A percentile compares a stretch with the other conserved stretches of the same genome.
Evolutionary conservation across 2,797 vertebrate genomes (phyloP).

Genomic region (Rhinella marina): DNA sequence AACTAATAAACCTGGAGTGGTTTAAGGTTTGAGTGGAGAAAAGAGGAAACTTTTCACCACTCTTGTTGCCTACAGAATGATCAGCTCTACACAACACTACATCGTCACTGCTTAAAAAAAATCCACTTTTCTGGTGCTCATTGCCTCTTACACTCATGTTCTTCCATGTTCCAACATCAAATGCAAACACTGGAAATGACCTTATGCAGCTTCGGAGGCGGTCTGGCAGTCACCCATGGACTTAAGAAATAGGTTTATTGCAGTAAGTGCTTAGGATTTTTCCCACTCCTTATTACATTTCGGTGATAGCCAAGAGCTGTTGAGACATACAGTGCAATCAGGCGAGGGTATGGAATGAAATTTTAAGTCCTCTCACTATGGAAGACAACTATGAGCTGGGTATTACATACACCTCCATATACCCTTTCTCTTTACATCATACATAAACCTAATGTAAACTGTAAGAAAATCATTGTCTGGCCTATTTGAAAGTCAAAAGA

Average conservation of each 20-base stretch:
- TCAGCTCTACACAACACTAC: not conserved
- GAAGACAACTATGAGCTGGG: no score
- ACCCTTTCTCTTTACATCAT: not conserved
- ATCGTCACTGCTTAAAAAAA: not conserved
- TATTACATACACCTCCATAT: not conserved
- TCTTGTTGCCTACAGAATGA: not conserved
- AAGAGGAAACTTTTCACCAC: not conserved
- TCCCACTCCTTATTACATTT: not conserved
- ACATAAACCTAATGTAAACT: conserved; percentile 31
- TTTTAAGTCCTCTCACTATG: no score
- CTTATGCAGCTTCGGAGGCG: not conserved
- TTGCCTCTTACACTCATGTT: not conserved
- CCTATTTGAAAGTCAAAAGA: conserved; percentile 38
- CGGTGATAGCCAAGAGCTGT: not conserved
- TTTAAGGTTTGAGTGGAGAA: not conserved
- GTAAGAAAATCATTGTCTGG: conserved; percentile 12
- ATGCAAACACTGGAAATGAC: conserved; percentile 27
- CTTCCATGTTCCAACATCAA: not conserved
- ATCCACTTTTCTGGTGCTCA: not conserved
- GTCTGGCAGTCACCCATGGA: not conserved
- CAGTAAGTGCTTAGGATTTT: not conserved
- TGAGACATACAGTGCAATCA: not conserved
- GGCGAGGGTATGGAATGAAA: no score
- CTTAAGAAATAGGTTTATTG: not conserved
- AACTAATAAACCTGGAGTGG: not conserved